These are phyloP conservation scores for Nematopogon swammerdamellus DNA, from an alignment of 2,888 invertebrate genomes.

Conservation along the genomic window DNA sequence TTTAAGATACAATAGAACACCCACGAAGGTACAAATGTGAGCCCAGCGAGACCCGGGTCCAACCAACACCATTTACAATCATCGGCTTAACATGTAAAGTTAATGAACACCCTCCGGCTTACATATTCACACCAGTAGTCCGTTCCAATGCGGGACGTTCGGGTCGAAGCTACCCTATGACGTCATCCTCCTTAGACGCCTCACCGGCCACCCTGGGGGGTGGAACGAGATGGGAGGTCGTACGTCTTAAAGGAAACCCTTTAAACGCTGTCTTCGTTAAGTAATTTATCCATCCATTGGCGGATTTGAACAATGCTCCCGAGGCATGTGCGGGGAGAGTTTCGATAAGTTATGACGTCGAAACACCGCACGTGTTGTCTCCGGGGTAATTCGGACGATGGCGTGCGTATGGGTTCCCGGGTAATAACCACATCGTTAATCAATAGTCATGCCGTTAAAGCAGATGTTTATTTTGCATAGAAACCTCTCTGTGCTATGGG, in stretches of 20 bases:
- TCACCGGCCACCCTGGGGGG: conserved; percentile 9
- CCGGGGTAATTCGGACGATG: conserved; percentile 19
- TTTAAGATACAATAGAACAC: neutral
- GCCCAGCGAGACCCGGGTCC: neutral
- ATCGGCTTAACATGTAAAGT: conserved; percentile 43
- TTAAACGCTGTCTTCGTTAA: conserved; percentile 7
- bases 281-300: conserved; percentile 25
- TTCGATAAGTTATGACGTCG: conserved; percentile 28
- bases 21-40: neutral
- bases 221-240: neutral
- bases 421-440: neutral
- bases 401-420: neutral
- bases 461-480: no score
- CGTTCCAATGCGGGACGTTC: neutral
- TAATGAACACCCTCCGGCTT: conserved; percentile 39
- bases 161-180: neutral
- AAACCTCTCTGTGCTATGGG: no score
- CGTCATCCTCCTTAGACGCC: conserved; percentile 4
- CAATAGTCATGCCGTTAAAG: neutral
- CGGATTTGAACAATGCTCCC: conserved; percentile 25
- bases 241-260: conserved; percentile 4
- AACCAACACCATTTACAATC: conserved; percentile 28
- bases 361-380: conserved; percentile 26
- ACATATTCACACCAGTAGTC: conserved; percentile 24
- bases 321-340: conserved; percentile 15